These are phyloP conservation scores for Aleiodes testaceus DNA, from an alignment of 2,888 invertebrate genomes.

Conservation along the genomic window DNA sequence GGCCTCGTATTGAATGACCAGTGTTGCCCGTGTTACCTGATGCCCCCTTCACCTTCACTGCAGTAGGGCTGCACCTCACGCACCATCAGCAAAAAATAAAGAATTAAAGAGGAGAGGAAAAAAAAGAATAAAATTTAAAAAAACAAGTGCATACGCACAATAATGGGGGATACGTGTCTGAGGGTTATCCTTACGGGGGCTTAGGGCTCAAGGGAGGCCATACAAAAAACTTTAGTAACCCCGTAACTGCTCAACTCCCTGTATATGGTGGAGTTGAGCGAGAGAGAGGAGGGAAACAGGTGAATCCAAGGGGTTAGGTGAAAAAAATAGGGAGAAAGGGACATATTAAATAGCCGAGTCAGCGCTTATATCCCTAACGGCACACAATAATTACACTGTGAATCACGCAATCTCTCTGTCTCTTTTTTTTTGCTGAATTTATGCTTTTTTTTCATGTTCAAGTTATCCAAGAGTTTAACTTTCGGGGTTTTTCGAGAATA, in stretches of 20 bases:
- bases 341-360: conserved; percentile 36
- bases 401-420: conserved; percentile 13
- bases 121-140: conserved; percentile 35
- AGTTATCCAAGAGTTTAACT: too few species aligned
- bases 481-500: too few species aligned
- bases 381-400: conserved; percentile 21
- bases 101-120: conserved; percentile 24
- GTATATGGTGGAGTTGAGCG: conserved; percentile 45
- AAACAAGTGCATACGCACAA: conserved; percentile 69
- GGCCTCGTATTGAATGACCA: conserved; percentile 1
- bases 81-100: conserved; percentile 49
- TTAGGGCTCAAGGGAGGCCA: conserved; percentile 66
- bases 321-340: conserved; percentile 9
- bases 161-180: conserved; percentile 53
- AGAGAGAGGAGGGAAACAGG: background rate
- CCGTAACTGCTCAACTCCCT: conserved; percentile 66
- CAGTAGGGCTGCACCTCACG: conserved; percentile 63
- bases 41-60: conserved; percentile 72
- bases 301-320: conserved; percentile 17
- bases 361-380: conserved; percentile 39
- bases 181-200: conserved; percentile 62
- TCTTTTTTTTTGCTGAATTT: too few species aligned
- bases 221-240: conserved; percentile 70
- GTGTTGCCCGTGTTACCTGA: conserved; percentile 65
- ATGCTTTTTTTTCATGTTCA: too few species aligned